Evolutionary conservation across 2,113 vertebrate genomes (phyloP).

Genomic region (Neolamprologus toae): DNA sequence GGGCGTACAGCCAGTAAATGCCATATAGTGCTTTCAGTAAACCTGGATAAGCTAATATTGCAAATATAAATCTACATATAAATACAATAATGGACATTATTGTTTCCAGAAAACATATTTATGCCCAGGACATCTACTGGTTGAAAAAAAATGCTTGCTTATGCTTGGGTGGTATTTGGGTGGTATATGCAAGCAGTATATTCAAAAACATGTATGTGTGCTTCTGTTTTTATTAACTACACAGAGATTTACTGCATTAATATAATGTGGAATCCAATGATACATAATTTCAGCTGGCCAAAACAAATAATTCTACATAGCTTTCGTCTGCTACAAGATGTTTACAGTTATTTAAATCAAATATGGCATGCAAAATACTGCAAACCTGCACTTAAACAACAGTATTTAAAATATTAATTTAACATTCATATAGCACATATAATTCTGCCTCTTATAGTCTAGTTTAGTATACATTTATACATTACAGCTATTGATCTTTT

Average conservation of each 20-base stretch:
- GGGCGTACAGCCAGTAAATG: neutral
- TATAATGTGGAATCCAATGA: neutral
- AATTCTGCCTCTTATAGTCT: neutral
- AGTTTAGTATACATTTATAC: neutral
- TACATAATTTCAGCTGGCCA: neutral
- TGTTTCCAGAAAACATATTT: neutral
- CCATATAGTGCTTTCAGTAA: neutral
- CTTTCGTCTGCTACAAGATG: neutral
- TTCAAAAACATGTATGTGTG: neutral
- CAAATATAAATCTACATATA: conserved; percentile 1
- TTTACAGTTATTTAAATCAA: neutral
- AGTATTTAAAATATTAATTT: neutral
- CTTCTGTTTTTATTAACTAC: neutral
- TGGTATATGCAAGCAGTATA: neutral
- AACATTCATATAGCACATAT: neutral
- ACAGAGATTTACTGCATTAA: neutral
- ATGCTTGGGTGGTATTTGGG: neutral
- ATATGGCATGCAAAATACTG: neutral
- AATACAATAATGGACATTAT: neutral
- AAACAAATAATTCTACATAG: neutral
- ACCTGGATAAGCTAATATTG: neutral
- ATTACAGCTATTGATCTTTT: neutral
- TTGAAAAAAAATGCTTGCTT: neutral
- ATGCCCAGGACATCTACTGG: neutral
- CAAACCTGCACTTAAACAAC: neutral